Evolutionary conservation across 2,888 invertebrate species (phyloP).

Genomic region (Macrosoma leucophasiata): DNA sequence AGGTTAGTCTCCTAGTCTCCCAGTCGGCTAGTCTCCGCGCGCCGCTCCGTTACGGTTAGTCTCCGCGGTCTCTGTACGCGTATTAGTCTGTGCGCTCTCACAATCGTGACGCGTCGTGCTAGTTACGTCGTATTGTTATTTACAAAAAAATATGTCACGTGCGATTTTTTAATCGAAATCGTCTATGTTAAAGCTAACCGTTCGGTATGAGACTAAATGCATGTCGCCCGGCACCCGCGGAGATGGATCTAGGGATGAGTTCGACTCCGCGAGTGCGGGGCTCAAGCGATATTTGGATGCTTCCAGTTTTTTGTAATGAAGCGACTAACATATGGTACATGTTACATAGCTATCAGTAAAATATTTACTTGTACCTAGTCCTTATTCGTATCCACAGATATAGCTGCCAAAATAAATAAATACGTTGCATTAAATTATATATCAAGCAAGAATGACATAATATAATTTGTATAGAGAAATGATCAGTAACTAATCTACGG

Average conservation of each 20-base stretch:
- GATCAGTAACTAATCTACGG: no score
- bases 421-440: slow-evolving; percentile 35
- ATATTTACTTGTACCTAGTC: slow-evolving; percentile 63
- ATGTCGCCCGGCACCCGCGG: slow-evolving; percentile 18
- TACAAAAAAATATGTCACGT: slow-evolving; percentile 34
- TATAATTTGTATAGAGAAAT: slow-evolving; percentile 2
- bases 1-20: slow-evolving; percentile 54
- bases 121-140: slow-evolving; percentile 41
- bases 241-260: slow-evolving; percentile 6
- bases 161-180: slow-evolving; percentile 26
- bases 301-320: slow-evolving; percentile 34
- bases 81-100: slow-evolving; percentile 38
- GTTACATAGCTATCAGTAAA: slow-evolving; percentile 41
- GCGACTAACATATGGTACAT: slow-evolving; percentile 49
- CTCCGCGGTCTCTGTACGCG: slow-evolving; percentile 21
- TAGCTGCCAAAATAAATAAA: slow-evolving; percentile 64
- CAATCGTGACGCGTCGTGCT: slow-evolving; percentile 41
- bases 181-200: slow-evolving; percentile 23
- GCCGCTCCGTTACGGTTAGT: slow-evolving; percentile 26
- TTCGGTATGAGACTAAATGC: slow-evolving; percentile 12
- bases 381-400: slow-evolving; percentile 61
- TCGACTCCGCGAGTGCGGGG: slow-evolving; percentile 33
- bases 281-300: slow-evolving; percentile 27
- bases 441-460: slow-evolving; percentile 22
- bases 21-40: slow-evolving; percentile 31